These are phyloP conservation scores for Echinops telfairi DNA, from an alignment of 2,113 vertebrate species.

Conservation along the genomic window DNA sequence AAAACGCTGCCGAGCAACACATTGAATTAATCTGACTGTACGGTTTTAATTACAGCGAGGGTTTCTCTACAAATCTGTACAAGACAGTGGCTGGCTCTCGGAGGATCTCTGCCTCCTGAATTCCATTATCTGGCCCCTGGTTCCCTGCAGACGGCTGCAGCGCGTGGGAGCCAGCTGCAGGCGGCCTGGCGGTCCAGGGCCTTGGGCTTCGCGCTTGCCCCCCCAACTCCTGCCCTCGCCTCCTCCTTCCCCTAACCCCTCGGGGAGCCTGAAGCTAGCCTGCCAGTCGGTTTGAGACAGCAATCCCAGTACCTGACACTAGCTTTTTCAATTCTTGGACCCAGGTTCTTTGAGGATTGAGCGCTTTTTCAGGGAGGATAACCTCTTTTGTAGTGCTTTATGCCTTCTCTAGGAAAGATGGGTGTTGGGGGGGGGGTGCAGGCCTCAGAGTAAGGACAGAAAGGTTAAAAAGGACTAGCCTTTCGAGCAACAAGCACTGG, in stretches of 20 bases:
- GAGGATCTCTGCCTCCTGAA: constrained; percentile 88
- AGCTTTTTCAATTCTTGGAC: constrained; percentile 80
- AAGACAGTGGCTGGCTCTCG: constrained; percentile 87
- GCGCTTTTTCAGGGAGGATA: constrained; percentile 75
- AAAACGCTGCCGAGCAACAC: constrained; percentile 83
- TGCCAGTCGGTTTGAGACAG: constrained; percentile 86
- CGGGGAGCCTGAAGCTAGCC: constrained; percentile 87
- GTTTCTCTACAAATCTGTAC: constrained; percentile 88
- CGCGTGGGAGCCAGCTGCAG: constrained; percentile 89
- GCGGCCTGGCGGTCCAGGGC: constrained; percentile 42
- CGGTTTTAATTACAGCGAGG: constrained; percentile 88
- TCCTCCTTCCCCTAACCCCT: constrained; percentile 85
- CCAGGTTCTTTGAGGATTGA: constrained; percentile 81
- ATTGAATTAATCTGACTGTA: constrained; percentile 87
- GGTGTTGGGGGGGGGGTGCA: constrained; percentile 37
- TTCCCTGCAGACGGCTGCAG: constrained; percentile 83
- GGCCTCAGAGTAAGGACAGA: background rate
- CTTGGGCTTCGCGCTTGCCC: constrained; percentile 83
- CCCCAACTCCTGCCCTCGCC: constrained; percentile 80
- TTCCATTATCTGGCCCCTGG: constrained; percentile 86
- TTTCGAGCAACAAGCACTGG: background rate
- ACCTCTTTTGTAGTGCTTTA: constrained; percentile 75
- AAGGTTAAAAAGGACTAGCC: constrained; percentile 57
- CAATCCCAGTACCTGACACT: constrained; percentile 80
- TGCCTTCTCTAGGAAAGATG: constrained; percentile 77